A percentile compares a stretch with the other conserved stretches of the same genome.
Conservation (phyloP, 2,113 vertebrate genomes). For the Menidia beryllina region DNA sequence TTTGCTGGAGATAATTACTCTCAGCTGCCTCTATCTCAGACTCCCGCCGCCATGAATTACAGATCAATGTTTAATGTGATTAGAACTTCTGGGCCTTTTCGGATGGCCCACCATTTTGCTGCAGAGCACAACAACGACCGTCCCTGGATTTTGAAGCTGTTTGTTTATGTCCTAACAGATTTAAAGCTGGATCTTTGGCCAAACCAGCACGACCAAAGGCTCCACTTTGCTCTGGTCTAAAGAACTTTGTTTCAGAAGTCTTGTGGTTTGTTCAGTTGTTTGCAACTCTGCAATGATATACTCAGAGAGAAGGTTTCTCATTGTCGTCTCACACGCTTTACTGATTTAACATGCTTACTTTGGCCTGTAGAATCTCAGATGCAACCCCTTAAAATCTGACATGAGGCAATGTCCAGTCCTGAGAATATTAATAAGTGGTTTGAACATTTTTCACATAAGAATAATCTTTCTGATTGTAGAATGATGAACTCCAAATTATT, state of each 20-base stretch:
- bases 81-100: neutral
- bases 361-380: neutral
- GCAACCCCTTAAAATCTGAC: neutral
- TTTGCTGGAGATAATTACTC: neutral
- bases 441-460: neutral
- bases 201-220: too few species aligned
- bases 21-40: neutral
- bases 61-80: neutral
- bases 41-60: fast-evolving
- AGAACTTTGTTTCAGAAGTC: too few species aligned
- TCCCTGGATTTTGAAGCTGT: neutral
- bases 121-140: neutral
- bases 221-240: too few species aligned
- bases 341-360: neutral
- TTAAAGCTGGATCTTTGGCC: neutral
- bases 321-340: too few species aligned
- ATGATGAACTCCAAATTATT: too few species aligned
- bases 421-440: neutral
- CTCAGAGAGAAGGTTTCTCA: too few species aligned
- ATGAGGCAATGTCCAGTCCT: neutral
- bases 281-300: too few species aligned
- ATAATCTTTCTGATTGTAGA: neutral
- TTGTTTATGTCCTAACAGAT: neutral
- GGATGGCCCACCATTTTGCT: fast-evolving
- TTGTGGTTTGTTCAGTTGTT: too few species aligned